Base-by-base conservation (phyloP, 2,888 invertebrate genomes). In the Drosophila nr. perissopoda region DNA sequence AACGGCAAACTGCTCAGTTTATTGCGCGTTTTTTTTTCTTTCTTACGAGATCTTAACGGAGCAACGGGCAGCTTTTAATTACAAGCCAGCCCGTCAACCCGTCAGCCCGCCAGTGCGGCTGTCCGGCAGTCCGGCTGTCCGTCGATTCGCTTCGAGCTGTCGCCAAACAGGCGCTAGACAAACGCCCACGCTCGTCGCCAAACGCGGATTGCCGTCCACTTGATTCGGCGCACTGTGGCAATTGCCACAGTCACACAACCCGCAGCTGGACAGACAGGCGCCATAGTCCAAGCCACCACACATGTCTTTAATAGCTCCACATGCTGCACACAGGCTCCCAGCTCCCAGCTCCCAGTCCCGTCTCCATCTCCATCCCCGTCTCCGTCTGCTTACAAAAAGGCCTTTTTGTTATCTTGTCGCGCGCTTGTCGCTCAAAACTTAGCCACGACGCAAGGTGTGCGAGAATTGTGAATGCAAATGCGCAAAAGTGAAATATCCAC, bases 401-500 rank as follows among this genome's bases (percentile, higher is more conserved):
- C 69, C 82, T 88, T 85, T 87, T 87, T 84, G 89, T 87, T 87
- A 82, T 89, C 89, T 87, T 83, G 87, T 89, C 87, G 76, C 81
- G 76, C 68, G 80, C 67, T 86, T 88, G 86, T 86, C 81, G 79
- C 71, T 88, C 82, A 80, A 86, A 82, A 72, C 67, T 61, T 76
- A 46, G 60, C 70, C 69, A 73, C 66, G 70, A 54, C 66, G 87
- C 86, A 89, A 88, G 88, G 88, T 89, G 88, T 82, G 83, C 79
- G 70, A 76, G 74, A 73, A 76, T 68, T 61, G 69, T 67, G 68
- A 74, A 71, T 79, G 86, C 81, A 70, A 64, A 69, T 70, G 66
- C 49, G 61, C 48, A 52, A 42, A 54, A 54, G 54, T 58, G 46
- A 73, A 72, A 71, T 65, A 75, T 59, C 38, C 40, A 38, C 75